phyloP scores from a whole-genome alignment of 2,113 vertebrate species.

The Benthochromis sp. region DNA sequence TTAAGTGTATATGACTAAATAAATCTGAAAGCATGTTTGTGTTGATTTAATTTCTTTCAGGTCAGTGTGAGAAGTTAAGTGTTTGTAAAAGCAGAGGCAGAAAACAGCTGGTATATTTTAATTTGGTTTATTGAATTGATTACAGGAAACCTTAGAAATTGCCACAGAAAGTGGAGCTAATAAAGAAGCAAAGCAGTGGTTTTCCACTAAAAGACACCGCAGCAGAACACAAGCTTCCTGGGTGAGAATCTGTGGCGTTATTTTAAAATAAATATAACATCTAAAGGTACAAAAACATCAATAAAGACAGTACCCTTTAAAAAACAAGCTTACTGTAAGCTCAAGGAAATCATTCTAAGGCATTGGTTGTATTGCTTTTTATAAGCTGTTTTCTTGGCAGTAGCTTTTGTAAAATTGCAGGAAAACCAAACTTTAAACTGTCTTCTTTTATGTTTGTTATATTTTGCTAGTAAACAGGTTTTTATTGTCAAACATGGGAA shows the following conservation, averaged over 20 bases:
- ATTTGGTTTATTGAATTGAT: constrained; percentile 36
- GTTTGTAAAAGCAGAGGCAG: background rate
- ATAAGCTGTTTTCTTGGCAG: constrained; percentile 5
- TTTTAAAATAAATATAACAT: constrained; percentile 39
- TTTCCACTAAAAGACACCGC: background rate
- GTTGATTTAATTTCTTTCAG: background rate
- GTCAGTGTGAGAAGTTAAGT: background rate
- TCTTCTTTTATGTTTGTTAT: background rate
- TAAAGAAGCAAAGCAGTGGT: constrained; percentile 19
- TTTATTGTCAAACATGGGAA: background rate
- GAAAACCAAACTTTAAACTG: background rate
- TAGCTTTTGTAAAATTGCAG: background rate
- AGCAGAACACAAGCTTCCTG: background rate
- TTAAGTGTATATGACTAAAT: background rate
- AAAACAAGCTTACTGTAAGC: background rate
- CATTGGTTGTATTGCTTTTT: constrained; percentile 21
- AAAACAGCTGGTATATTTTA: background rate
- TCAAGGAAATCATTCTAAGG: constrained; percentile 38
- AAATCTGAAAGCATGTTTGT: background rate
- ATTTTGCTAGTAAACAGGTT: background rate
- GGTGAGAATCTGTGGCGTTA: background rate
- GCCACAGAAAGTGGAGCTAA: background rate
- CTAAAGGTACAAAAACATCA: background rate
- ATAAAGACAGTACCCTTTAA: background rate
- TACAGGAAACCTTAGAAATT: background rate